These are phyloP conservation scores for Zoanthus gigantus DNA, from an alignment of 92 coral and sea anemone species.

Conservation along the genomic window DNA sequence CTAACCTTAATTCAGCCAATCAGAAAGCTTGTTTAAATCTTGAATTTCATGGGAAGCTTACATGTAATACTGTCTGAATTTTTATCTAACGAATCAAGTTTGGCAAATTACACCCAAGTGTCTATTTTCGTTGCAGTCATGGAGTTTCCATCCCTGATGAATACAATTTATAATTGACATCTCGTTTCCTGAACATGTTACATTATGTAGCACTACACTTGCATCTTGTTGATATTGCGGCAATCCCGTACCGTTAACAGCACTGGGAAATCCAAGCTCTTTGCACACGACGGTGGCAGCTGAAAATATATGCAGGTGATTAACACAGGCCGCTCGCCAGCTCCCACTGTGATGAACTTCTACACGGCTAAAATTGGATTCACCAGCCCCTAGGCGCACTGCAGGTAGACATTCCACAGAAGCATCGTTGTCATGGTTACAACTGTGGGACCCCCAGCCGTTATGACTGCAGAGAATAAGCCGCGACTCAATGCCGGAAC, in stretches of 20 bases:
- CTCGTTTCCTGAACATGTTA: slow-evolving; percentile 9
- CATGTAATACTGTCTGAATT: no score
- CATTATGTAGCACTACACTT: not conserved
- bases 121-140: not conserved
- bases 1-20: no score
- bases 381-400: slow-evolving; percentile 9
- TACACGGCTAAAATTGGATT: not conserved
- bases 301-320: not conserved
- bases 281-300: slow-evolving; percentile 1
- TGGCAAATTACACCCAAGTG: slow-evolving; percentile 25
- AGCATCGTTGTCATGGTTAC: slow-evolving; percentile 1
- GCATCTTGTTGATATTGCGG: not conserved
- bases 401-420: slow-evolving; percentile 20
- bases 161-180: slow-evolving; percentile 2
- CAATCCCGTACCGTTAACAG: not conserved
- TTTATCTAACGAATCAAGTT: not conserved
- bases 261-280: slow-evolving; percentile 2
- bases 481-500: not conserved
- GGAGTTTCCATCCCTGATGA: not conserved
- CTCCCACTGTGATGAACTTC: slow-evolving; percentile 8
- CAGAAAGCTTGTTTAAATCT: no score
- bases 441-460: slow-evolving; percentile 8
- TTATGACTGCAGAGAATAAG: not conserved
- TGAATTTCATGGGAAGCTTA: no score
- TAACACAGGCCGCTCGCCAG: slow-evolving; percentile 21